These are phyloP conservation scores for Gavialis gangeticus DNA, from an alignment of 2,113 vertebrate species.

Conservation along the genomic window DNA sequence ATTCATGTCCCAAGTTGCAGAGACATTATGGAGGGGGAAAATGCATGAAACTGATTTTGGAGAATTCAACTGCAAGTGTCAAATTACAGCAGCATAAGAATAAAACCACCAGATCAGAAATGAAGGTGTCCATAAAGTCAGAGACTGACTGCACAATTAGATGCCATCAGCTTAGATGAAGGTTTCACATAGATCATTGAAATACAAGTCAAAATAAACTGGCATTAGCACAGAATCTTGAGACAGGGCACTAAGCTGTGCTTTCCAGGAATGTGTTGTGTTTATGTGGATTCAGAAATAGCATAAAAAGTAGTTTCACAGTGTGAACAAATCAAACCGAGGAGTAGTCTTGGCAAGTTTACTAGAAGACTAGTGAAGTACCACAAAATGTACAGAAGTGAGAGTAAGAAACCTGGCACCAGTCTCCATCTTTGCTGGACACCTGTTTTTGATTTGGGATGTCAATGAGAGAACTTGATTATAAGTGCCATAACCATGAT, in stretches of 20 bases:
- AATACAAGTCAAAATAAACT: neutral
- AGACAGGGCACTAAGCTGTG: neutral
- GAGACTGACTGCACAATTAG: neutral
- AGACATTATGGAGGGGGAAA: slow-evolving; percentile 32
- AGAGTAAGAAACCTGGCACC: neutral
- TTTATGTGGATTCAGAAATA: neutral
- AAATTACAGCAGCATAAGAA: neutral
- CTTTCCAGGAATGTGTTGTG: fast-evolving
- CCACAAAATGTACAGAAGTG: fast-evolving
- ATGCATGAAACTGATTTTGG: neutral
- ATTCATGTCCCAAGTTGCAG: slow-evolving; percentile 1
- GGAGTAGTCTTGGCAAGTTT: neutral
- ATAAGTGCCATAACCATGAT: neutral
- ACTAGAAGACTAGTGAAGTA: fast-evolving
- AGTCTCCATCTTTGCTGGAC: neutral
- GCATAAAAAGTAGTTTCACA: neutral
- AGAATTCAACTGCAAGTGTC: neutral
- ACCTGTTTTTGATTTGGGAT: neutral
- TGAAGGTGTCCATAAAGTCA: slow-evolving; percentile 20
- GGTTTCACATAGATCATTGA: neutral
- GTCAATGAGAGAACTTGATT: neutral
- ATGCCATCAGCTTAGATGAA: neutral
- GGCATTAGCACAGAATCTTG: neutral
- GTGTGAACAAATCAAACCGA: neutral
- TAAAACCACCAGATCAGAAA: neutral